phyloP scores from a whole-genome alignment of 2,797 vertebrate species.

The Bothrops alternatus region DNA sequence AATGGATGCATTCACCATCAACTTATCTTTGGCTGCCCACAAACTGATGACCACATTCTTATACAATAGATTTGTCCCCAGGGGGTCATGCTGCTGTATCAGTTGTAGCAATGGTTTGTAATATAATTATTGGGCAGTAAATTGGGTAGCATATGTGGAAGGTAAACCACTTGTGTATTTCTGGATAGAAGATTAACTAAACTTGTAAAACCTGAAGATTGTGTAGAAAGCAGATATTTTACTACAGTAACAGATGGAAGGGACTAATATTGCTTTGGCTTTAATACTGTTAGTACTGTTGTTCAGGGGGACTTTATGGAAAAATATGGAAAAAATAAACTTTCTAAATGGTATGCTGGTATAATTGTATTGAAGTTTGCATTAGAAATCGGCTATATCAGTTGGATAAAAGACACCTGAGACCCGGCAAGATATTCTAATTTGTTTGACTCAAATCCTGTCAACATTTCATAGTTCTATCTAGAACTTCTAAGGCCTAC shows the following conservation, averaged over 20 bases:
- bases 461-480: background rate
- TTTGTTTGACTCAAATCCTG: background rate
- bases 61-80: background rate
- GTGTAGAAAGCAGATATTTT: background rate
- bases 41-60: background rate
- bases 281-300: background rate
- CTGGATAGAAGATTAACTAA: background rate
- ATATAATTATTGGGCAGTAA: background rate
- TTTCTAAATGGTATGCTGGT: background rate
- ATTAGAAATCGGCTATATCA: background rate
- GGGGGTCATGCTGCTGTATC: background rate
- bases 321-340: background rate
- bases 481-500: background rate
- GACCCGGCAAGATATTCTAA: background rate
- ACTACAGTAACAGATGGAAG: background rate
- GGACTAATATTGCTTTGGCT: background rate
- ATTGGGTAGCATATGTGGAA: background rate
- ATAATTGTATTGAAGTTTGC: background rate
- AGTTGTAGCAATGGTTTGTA: background rate
- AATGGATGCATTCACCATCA: background rate
- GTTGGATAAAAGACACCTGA: background rate
- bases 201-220: background rate
- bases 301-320: background rate
- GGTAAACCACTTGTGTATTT: background rate
- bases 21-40: background rate